phyloP scores from a whole-genome alignment of 2,888 invertebrate species.

The Melitaea athalia region DNA sequence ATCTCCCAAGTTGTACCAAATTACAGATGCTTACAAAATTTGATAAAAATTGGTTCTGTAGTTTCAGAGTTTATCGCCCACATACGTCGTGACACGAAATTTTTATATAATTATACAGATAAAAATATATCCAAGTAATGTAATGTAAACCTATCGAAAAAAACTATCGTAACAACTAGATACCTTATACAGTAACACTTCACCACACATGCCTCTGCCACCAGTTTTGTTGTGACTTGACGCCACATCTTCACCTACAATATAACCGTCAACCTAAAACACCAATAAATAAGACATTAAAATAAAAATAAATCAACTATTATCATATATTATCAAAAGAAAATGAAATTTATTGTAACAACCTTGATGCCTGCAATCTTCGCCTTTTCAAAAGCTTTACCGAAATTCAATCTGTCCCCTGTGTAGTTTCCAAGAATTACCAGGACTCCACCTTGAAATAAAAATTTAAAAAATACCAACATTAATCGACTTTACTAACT shows the following conservation, averaged over 20 bases:
- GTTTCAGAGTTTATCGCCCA: too few species aligned
- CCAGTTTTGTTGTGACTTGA: slow-evolving; percentile 80
- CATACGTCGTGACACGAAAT: too few species aligned
- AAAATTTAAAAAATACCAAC: too few species aligned
- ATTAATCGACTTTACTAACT: too few species aligned
- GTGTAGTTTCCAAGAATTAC: slow-evolving; percentile 90
- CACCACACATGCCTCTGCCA: slow-evolving; percentile 85
- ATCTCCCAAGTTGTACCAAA: too few species aligned
- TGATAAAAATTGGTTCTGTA: too few species aligned
- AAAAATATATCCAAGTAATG: too few species aligned
- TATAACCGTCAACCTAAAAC: slow-evolving; percentile 77
- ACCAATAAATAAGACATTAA: not conserved
- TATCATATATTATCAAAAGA: too few species aligned
- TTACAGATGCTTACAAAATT: too few species aligned
- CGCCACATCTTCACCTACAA: slow-evolving; percentile 88
- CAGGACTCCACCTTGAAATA: slow-evolving; percentile 83
- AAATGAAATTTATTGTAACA: not conserved
- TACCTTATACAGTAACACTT: slow-evolving; percentile 83
- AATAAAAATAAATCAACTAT: too few species aligned
- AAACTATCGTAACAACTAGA: slow-evolving; percentile 15
- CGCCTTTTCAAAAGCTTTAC: slow-evolving; percentile 89
- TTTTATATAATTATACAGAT: too few species aligned
- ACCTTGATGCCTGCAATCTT: slow-evolving; percentile 83
- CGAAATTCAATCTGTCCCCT: slow-evolving; percentile 90
- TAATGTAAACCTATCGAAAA: too few species aligned